phyloP scores from a whole-genome alignment of 35 echinoderm and acorn worm genomes.

The Antedon bifida region DNA sequence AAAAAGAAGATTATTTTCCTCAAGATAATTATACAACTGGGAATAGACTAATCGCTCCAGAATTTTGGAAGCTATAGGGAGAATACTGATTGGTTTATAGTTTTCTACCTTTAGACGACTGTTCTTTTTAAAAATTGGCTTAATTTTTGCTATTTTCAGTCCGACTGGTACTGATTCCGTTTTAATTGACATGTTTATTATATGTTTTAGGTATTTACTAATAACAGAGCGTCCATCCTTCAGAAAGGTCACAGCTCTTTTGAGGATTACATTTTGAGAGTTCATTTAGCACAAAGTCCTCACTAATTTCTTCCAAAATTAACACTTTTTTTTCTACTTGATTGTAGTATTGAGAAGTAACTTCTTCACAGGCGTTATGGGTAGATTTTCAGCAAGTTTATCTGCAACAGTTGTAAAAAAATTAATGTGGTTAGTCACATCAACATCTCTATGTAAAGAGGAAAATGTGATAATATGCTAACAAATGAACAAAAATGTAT shows the following conservation, averaged over 20 bases:
- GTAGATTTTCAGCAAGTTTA: too few species aligned
- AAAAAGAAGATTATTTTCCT: not conserved
- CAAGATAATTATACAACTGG: not conserved
- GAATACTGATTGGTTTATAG: not conserved
- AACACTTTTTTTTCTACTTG: not conserved
- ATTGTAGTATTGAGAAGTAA: not conserved
- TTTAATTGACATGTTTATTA: not conserved
- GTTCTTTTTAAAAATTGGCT: not conserved
- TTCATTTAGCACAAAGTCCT: not conserved
- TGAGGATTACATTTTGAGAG: not conserved
- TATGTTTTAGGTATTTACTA: not conserved
- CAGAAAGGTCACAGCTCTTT: not conserved
- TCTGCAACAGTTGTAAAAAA: too few species aligned
- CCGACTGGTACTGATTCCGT: not conserved
- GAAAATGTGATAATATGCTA: too few species aligned
- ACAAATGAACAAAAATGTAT: too few species aligned
- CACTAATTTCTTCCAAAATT: not conserved
- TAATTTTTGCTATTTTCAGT: not conserved
- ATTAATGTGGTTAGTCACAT: too few species aligned
- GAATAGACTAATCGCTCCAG: not conserved
- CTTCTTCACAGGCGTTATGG: too few species aligned
- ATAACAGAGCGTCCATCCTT: not conserved
- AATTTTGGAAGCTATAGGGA: not conserved
- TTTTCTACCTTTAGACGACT: not conserved
- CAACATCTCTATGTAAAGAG: too few species aligned